Conservation (phyloP, 2,888 invertebrate genomes). For the Parnassius glacialis region DNA sequence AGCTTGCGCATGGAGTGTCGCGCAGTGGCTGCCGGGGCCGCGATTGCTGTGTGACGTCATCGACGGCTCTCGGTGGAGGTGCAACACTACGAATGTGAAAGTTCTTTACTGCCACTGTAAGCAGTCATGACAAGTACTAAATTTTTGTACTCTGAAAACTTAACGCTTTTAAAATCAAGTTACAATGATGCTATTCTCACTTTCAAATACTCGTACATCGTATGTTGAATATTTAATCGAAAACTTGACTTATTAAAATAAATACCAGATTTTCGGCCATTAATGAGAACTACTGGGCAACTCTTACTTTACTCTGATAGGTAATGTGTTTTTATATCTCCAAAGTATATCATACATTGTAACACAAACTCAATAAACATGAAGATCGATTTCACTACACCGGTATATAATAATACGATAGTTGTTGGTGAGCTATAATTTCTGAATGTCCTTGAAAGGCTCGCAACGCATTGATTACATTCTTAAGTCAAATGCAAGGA, state of each 20-base stretch:
- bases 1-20: conserved; percentile 16
- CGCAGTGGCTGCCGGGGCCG: conserved; percentile 36
- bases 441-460: conserved; percentile 66
- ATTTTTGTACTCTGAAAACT: conserved; percentile 49
- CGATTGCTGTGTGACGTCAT: conserved; percentile 57
- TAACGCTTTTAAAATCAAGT: conserved; percentile 20
- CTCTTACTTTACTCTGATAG: conserved; percentile 34
- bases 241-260: background rate
- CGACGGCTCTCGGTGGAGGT: conserved; percentile 47
- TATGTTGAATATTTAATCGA: background rate
- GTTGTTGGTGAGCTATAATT: conserved; percentile 46
- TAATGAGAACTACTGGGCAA: conserved; percentile 42
- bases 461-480: conserved; percentile 55
- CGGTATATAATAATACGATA: conserved; percentile 47
- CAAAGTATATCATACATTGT: conserved; percentile 40
- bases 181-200: background rate
- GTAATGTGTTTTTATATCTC: conserved; percentile 47
- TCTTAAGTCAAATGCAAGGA: conserved; percentile 64
- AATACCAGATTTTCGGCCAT: conserved; percentile 20
- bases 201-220: conserved; percentile 3
- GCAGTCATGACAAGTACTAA: conserved; percentile 64
- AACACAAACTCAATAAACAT: conserved; percentile 17
- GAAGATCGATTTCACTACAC: conserved; percentile 42
- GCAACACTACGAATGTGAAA: conserved; percentile 76
- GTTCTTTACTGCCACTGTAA: conserved; percentile 58